phyloP scores from a whole-genome alignment of 2,113 vertebrate genomes.

The Tupaia chinensis region DNA sequence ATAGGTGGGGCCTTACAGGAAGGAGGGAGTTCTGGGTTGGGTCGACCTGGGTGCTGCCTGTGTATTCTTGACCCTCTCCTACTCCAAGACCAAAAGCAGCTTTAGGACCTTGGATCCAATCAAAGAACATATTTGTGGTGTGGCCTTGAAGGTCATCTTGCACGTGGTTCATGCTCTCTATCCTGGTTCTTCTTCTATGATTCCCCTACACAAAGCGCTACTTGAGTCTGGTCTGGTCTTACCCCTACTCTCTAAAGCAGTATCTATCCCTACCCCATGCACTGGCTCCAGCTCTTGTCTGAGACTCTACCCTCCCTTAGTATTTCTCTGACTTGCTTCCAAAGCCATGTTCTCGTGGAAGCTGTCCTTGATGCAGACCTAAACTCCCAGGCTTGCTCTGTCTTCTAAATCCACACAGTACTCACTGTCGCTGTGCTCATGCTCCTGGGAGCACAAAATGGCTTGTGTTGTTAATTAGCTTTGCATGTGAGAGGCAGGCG shows the following conservation, averaged over 20 bases:
- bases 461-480: neutral
- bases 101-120: neutral
- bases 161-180: neutral
- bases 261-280: neutral
- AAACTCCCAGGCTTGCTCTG: neutral
- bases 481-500: neutral
- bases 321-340: neutral
- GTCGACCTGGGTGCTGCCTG: accelerated
- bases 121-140: neutral
- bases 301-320: neutral
- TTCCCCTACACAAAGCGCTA: no score
- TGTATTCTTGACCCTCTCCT: neutral
- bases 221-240: neutral
- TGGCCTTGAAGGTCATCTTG: neutral
- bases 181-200: neutral
- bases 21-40: neutral
- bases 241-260: neutral
- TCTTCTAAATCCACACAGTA: neutral
- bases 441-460: neutral
- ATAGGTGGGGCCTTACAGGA: accelerated
- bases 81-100: neutral
- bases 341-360: neutral
- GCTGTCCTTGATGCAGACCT: neutral
- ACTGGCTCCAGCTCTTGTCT: neutral
- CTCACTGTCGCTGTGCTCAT: neutral